A percentile compares a stretch with the other conserved stretches of the same genome.
Conservation (phyloP, 2,888 invertebrate species). For the Aphidoletes aphidimyza region DNA sequence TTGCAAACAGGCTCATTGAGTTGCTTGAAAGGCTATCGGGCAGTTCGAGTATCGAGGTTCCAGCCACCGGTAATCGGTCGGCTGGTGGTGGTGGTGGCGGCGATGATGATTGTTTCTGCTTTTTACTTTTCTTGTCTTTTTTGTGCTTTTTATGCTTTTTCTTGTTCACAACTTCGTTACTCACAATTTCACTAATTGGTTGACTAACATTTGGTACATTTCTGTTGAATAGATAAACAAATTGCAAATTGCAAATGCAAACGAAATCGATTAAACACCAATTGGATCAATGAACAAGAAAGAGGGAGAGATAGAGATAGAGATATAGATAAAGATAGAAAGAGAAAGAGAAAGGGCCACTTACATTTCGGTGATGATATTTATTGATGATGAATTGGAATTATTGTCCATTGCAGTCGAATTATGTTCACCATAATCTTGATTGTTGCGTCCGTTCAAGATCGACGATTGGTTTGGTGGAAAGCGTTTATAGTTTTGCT, state of each 20-base stretch:
- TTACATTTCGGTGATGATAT: background rate
- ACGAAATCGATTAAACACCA: no score
- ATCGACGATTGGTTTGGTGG: constrained; percentile 27
- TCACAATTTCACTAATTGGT: background rate
- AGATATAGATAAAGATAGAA: no score
- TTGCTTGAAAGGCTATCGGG: constrained; percentile 58
- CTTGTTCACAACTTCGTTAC: constrained; percentile 6
- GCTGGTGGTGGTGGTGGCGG: background rate
- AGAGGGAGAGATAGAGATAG: no score
- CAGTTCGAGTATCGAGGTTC: background rate
- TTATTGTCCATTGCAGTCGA: constrained; percentile 24
- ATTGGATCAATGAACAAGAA: no score
- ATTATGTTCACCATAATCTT: background rate
- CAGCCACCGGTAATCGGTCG: background rate
- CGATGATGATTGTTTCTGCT: constrained; percentile 33
- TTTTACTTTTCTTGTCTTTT: constrained; percentile 55
- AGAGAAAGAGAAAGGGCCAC: no score
- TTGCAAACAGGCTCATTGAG: constrained; percentile 62
- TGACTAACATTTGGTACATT: constrained; percentile 2
- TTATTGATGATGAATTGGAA: constrained; percentile 42
- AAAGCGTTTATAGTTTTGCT: constrained; percentile 23
- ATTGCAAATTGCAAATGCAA: background rate
- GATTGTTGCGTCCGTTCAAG: constrained; percentile 26
- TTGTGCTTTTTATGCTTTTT: constrained; percentile 55
- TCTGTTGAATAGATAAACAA: background rate